Percentiles rank a stretch among this genome's conserved stretches.
phyloP scores from a whole-genome alignment of 2,797 vertebrate genomes.

The Ctenopoma kingsleyae region DNA sequence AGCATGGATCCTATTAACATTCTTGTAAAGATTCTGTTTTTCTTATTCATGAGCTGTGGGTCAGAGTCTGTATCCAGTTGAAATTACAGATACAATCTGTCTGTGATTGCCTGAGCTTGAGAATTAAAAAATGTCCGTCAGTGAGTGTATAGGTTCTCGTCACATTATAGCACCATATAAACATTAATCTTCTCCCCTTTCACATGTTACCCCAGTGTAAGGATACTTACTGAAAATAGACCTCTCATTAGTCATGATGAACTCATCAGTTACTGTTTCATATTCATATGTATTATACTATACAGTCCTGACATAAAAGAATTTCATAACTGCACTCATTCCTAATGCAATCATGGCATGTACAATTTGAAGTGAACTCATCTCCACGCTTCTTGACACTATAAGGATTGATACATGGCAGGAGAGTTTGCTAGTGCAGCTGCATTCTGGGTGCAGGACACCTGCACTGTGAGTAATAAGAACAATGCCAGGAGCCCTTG shows the following conservation, averaged over 20 bases:
- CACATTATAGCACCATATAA: slow-evolving; percentile 60
- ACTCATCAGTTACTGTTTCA: slow-evolving; percentile 48
- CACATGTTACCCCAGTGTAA: slow-evolving; percentile 35
- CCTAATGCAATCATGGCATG: too few species aligned
- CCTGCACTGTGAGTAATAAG: slow-evolving; percentile 65
- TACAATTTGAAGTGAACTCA: too few species aligned
- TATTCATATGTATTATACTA: slow-evolving; percentile 36
- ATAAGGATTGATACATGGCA: slow-evolving; percentile 17
- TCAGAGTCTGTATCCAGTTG: slow-evolving; percentile 55
- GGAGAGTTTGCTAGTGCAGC: slow-evolving; percentile 20
- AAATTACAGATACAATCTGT: slow-evolving; percentile 52
- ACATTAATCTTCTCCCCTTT: slow-evolving; percentile 28
- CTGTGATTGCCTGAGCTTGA: slow-evolving; percentile 45
- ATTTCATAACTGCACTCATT: slow-evolving; percentile 36
- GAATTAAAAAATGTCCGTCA: slow-evolving; percentile 63
- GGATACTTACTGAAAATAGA: slow-evolving; percentile 12
- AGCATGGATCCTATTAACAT: slow-evolving; percentile 56
- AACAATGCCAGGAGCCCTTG: slow-evolving; percentile 59
- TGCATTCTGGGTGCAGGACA: slow-evolving; percentile 51
- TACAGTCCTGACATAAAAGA: slow-evolving; percentile 23
- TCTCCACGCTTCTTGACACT: slow-evolving; percentile 15
- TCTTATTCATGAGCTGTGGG: slow-evolving; percentile 62
- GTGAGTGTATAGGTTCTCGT: slow-evolving; percentile 30
- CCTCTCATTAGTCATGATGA: slow-evolving; percentile 52
- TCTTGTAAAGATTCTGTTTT: slow-evolving; percentile 46